Base-by-base conservation (phyloP, 1,140 invertebrate species). In the Anoplophora glabripennis region DNA sequence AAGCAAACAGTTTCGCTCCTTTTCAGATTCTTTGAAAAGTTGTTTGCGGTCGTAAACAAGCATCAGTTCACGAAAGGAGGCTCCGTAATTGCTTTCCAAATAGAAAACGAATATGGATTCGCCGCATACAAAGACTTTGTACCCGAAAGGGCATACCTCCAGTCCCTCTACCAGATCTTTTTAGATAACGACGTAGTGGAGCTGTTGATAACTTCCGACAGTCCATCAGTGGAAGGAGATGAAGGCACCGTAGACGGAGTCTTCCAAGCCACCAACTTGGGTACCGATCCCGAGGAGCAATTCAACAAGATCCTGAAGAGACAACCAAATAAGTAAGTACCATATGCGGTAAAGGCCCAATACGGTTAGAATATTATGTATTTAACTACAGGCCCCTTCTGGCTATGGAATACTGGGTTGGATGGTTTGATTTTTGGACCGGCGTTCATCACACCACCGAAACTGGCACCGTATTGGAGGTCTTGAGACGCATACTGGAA, bases 61-160 rank as follows among this genome's bases (percentile, higher is more conserved):
- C 63, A 82, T n/a, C 80, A 83, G 70, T 80, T 81, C 65, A 75
- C 72, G 0, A 70, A 77, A 38, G 81, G 82, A 7, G 84, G 84
- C 1, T 78, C 83, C 0, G 83, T 86, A 48, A 83, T 86, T 49
- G 80, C 77, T 9, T 46, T 67, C 33, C 68, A 69, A 67, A 57
- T 86, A 55, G 83, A 86, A 69, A 85, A 85, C 69, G 84, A 85
- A 64, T 84, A 81, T 66, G 82, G 78, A 11, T 66, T 51, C 48
- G 72, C 69, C 36, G 61, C 54, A 33, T 18, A 66, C 15, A 9
- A 33, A 38, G 33, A 40, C 44, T 53, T 54, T 14, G 33, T 14
- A 8, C 52, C 52, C 4, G 21, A 18, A 9, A 42, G n/a, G 15
- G 34, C 0, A 33, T 82, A 84, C 69, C 63, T 84, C 46, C 65